Base-by-base conservation (phyloP, 2,888 invertebrate species). In the Nymphalis polychloros region DNA sequence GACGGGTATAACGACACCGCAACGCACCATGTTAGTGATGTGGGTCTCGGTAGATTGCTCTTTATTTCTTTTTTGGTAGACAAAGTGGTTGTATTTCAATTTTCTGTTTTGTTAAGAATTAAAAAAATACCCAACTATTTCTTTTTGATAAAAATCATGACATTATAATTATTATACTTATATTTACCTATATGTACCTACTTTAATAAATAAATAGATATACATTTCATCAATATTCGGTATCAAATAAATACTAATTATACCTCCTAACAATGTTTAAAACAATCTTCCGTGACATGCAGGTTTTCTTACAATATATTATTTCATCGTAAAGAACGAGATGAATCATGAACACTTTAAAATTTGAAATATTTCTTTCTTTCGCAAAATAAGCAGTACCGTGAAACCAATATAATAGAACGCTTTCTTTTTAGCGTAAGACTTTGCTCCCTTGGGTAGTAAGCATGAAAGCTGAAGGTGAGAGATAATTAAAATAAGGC, bases 1-100 rank as follows among this genome's bases (percentile, higher is more conserved):
- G 69, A 48, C 69, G 71, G 57, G 69, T 68, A 59, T 73, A 70
- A 73, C 69, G 73, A 73, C 72, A 71, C 66, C 69, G 69, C 71
- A 69, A 67, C 67, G 67, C 55, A 67, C 61, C 62, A 62, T 53
- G 66, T 53, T 60, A 60, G 66, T 48, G 53, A 55, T 61, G 57
- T 57, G 47, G 66, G 60, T 61, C 61, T 66, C 61, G 23, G 61
- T 67, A 35, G 67, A 67, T 67, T 62, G 67, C 62, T 67, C 67
- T 67, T 67, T 65, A 65, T 65, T 67, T 60, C 41, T 41, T 35
- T 57, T 62, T 49, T 55, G 35, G 47, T 48, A 47, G 46, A 60
- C 47, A 19, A 60, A n/a, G 10, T 35, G 35, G 41, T 41, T 57
- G 41, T 57, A 19, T 53, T 16, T 27, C 27, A 27, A 17, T 23